Evolutionary conservation across 2,113 vertebrate species (phyloP), one percentile per base, ranked within the genome.

Genomic region (Ophiodon elongatus): DNA sequence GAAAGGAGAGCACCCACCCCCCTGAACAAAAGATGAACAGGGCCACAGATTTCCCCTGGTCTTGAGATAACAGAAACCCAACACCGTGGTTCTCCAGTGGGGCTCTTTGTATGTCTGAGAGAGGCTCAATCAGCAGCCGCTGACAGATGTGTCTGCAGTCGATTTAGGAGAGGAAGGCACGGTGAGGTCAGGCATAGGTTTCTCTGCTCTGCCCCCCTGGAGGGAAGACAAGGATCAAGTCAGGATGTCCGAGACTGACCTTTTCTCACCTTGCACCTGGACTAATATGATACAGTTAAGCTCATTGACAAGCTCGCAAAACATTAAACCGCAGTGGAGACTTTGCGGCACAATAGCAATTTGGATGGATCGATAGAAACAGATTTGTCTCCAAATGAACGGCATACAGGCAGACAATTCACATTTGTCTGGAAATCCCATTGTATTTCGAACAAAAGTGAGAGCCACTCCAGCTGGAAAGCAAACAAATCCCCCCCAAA

Each of bases 61-160:
- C 86, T 83, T 94, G 89, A 95, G 94, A 95, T 94, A 94, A 93
- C 89, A 94, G 95, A 93, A 96, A 96, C 91, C 80, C 82, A 94
- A 96, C 92, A 95, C 95, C 90, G 41, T 73, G 50, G 83, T 91
- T 89, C 88, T 94, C 92, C 90, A 90, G 85, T 83, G 89, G 92
- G 90, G 84, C 90, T 88, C 94, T 95, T 94, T 93, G 92, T 95
- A 91, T 56, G 88, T 85, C 90, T 93, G 90, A 94, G 95, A 94
- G 94, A 76, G 86, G 90, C 83, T 94, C 94, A 94, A 94, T 96
- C 95, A 92, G 76, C 90, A 87, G 69, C 85, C 35, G 94, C 93
- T 95, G 95, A 96, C 94, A 95, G 95, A 96, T 93, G 89, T 88
- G 93, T 93, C 92, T 93, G 91, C 88, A 88, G 92, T 87, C 84